Percentiles rank a stretch among this genome's conserved stretches.
Evolutionary conservation across 2,888 invertebrate species (phyloP).

Genomic region (Punctoribates punctum): DNA sequence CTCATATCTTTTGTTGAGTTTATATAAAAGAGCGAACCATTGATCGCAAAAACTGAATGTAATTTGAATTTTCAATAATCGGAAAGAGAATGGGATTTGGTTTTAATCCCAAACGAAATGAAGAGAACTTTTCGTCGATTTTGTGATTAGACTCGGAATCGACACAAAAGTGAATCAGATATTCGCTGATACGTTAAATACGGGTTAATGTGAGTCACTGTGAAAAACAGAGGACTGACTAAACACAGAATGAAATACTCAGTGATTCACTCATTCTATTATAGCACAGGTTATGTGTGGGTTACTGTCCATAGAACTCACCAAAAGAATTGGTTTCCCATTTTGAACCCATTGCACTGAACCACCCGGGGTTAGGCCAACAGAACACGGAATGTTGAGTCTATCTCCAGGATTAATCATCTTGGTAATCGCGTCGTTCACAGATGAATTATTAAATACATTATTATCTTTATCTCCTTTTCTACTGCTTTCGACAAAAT

Average conservation of each 20-base stretch:
- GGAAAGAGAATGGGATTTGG: neutral
- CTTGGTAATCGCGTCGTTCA: slow-evolving; percentile 28
- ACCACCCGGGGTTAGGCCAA: slow-evolving; percentile 47
- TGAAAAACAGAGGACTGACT: neutral
- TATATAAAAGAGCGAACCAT: neutral
- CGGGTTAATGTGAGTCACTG: neutral
- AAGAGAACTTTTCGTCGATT: neutral
- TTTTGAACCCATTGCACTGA: slow-evolving; percentile 49
- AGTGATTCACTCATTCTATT: neutral
- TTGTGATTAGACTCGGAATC: neutral
- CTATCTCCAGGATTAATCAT: slow-evolving; percentile 45
- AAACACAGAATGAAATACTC: neutral
- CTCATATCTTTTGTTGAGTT: neutral
- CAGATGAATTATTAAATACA: slow-evolving; percentile 20
- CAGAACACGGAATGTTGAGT: slow-evolving; percentile 48
- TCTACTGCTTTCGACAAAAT: neutral
- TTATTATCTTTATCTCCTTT: slow-evolving; percentile 23
- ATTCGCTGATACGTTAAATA: slow-evolving; percentile 31
- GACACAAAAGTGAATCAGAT: slow-evolving; percentile 17
- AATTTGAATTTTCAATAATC: slow-evolving; percentile 13
- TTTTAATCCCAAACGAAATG: neutral
- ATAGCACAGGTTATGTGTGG: too few species aligned
- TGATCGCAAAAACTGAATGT: neutral
- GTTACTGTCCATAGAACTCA: neutral
- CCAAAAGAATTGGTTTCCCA: slow-evolving; percentile 47